Conservation (phyloP, 2,113 vertebrate species). For the Rhea pennata region DNA sequence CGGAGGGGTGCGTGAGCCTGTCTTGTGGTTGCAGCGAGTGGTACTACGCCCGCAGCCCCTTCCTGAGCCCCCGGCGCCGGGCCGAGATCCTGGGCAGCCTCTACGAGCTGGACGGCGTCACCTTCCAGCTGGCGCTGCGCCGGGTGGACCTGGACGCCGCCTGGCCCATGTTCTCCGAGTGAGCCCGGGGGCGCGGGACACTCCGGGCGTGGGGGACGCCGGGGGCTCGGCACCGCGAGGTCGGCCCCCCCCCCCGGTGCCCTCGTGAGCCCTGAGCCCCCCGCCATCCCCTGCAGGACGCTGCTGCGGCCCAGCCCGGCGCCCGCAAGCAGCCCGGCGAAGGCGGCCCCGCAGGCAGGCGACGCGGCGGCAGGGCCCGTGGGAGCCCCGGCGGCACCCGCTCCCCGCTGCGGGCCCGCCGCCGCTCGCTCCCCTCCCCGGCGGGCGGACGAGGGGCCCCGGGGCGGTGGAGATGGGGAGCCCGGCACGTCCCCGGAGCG, state of each 20-base stretch:
- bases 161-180: conserved; percentile 75
- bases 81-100: conserved; percentile 73
- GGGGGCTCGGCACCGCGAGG: not conserved
- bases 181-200: not conserved
- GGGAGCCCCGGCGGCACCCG: too few relatives aligned
- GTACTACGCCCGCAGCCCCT: conserved; percentile 79
- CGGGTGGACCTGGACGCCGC: conserved; percentile 71
- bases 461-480: not conserved
- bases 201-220: not conserved
- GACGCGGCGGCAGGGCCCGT: accelerated
- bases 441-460: not conserved
- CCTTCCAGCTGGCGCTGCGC: conserved; percentile 71
- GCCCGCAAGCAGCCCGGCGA: not conserved
- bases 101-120: conserved; percentile 71
- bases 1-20: not conserved
- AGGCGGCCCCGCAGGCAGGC: not conserved
- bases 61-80: conserved; percentile 53
- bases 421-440: too few relatives aligned
- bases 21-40: conserved; percentile 69
- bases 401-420: too few relatives aligned
- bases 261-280: not conserved
- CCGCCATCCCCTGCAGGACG: not conserved
- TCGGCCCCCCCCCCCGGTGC: not conserved
- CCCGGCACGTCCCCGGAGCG: not conserved
- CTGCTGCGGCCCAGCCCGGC: not conserved